A percentile compares a stretch with the other conserved stretches of the same genome.
These are phyloP conservation scores for Mechanitis mazaeus DNA, from an alignment of 2,888 invertebrate genomes.

Conservation along the genomic window DNA sequence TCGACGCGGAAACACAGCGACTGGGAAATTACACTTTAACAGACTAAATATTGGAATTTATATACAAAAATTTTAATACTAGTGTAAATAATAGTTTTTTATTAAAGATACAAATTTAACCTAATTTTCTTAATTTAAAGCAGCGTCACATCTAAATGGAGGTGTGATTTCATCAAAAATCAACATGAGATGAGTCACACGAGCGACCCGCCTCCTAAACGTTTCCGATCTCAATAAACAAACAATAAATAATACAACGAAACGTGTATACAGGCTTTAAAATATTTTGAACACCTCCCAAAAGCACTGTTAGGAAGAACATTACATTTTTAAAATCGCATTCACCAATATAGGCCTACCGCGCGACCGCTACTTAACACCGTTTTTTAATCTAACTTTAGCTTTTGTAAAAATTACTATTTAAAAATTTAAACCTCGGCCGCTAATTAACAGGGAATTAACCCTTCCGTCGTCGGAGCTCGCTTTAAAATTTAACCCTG, in stretches of 20 bases:
- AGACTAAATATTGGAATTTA: too few species aligned
- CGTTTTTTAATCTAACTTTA: slow-evolving; percentile 76
- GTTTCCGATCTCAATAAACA: slow-evolving; percentile 60
- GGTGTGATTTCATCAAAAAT: too few species aligned
- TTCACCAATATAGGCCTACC: slow-evolving; percentile 71
- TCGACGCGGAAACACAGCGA: slow-evolving; percentile 21
- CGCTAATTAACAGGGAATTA: slow-evolving; percentile 76
- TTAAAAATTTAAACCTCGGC: slow-evolving; percentile 71
- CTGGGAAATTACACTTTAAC: slow-evolving; percentile 21
- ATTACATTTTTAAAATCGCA: slow-evolving; percentile 73
- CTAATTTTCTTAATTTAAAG: slow-evolving; percentile 26
- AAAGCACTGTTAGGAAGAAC: slow-evolving; percentile 49
- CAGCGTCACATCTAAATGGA: too few species aligned
- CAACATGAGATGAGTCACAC: slow-evolving; percentile 41
- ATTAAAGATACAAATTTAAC: not conserved
- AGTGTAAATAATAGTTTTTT: too few species aligned
- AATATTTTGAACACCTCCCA: slow-evolving; percentile 68
- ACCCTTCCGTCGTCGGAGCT: slow-evolving; percentile 74
- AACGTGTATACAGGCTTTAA: slow-evolving; percentile 59
- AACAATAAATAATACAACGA: slow-evolving; percentile 59
- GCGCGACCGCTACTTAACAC: slow-evolving; percentile 56
- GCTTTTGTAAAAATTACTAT: slow-evolving; percentile 77
- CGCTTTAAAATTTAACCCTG: slow-evolving; percentile 70
- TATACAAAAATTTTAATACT: too few species aligned
- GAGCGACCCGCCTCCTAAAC: slow-evolving; percentile 34